Base-by-base conservation (phyloP, 2,888 invertebrate genomes). In the Hydraecia micacea region DNA sequence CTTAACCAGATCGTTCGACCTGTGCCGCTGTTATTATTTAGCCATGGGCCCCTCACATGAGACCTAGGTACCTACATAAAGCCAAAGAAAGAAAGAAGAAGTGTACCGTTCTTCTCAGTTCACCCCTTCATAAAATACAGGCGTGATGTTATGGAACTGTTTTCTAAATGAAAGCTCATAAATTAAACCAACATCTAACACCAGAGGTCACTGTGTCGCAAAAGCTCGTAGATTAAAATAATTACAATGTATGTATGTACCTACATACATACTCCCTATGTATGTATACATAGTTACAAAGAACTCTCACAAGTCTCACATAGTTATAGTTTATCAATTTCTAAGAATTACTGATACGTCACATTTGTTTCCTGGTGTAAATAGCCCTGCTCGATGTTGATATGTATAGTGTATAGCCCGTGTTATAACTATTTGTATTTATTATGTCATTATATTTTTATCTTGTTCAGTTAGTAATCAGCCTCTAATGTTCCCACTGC, bases 311-410 rank as follows among this genome's bases (percentile, higher is more conserved):
- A 72, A 74, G 39, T 68, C 70, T 58, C 25, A 69, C 71, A 67
- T 52, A 65, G 49, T 18, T 72, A 25, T 55, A 66, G 69, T 63
- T 80, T 85, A 87, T 87, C 86, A 79, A 60, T 68, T 88, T 87
- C 88, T 74, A 15, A 82, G 88, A 88, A 88, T 70, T 39, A 58
- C 28, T 72, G 66, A 76, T 74, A 77, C 39, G 65, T 75, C 55
- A 75, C 52, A 28, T 55, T 76, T 63, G 46, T 66, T 85, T 82
- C 60, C 84, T 77, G 84, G 76, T 75, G n/a, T 58, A 25, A 25
- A 58, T 46, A 78, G 21, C 42, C 13, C 67, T 21, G 63, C 25
- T 67, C 21, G 70, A 66, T 68, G 58, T 67, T 73, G 21, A 62
- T 65, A 72, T 21, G 32, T 65, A 46, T 46, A 21, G 21, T 13